Evolutionary conservation across 2,797 vertebrate species (phyloP).

Genomic region (Pangasius larnaudii): DNA sequence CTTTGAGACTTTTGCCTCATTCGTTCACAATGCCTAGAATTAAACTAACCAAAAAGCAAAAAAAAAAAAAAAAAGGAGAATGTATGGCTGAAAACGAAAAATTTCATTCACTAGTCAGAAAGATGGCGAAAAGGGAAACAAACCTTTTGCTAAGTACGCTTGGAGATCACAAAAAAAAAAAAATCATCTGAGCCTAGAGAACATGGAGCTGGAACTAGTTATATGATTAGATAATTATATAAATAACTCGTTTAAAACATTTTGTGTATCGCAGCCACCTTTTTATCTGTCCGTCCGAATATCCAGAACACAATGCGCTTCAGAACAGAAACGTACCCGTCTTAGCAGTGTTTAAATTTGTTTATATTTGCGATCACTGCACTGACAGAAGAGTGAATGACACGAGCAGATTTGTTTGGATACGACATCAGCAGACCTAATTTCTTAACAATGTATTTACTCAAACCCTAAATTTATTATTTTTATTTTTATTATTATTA

Average conservation of each 20-base stretch:
- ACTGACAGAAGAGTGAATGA: not conserved
- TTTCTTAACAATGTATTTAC: not conserved
- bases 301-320: not conserved
- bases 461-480: not conserved
- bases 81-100: not conserved
- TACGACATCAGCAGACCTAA: not conserved
- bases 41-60: not conserved
- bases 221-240: not conserved
- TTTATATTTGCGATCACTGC: not conserved
- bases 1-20: not conserved
- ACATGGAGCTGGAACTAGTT: not conserved
- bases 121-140: not conserved
- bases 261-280: not conserved
- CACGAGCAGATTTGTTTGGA: too few relatives aligned
- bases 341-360: not conserved
- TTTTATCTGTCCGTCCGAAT: not conserved
- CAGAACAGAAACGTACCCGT: not conserved
- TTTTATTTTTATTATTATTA: too few relatives aligned
- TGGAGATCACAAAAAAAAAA: not conserved
- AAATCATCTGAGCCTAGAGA: not conserved
- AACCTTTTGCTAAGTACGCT: not conserved
- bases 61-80: not conserved
- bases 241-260: not conserved
- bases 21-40: not conserved
- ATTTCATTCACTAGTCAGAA: not conserved